Conservation (phyloP, 2,113 vertebrate species). For the Porphyrio hochstetteri region DNA sequence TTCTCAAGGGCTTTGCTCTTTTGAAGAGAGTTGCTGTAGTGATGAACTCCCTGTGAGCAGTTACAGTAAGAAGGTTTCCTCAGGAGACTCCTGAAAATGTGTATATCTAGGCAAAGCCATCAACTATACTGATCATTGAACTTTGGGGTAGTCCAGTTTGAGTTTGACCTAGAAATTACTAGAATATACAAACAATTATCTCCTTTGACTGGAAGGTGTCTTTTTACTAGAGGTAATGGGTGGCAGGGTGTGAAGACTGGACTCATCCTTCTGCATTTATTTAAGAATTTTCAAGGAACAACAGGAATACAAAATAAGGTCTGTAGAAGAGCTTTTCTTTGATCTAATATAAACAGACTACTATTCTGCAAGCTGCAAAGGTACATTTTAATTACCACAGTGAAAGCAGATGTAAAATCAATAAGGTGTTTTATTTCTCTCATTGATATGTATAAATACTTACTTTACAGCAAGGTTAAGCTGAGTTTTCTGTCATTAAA, state of each 20-base stretch:
- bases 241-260: neutral
- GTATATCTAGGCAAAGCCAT: neutral
- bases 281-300: conserved; percentile 24
- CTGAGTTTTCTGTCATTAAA: conserved; percentile 71
- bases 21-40: neutral
- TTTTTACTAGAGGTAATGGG: neutral
- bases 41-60: neutral
- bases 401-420: conserved; percentile 74
- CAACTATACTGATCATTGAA: neutral
- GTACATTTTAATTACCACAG: conserved; percentile 73
- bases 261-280: conserved; percentile 2
- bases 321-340: conserved; percentile 29
- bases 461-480: conserved; percentile 73
- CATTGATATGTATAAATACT: conserved; percentile 76
- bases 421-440: conserved; percentile 75
- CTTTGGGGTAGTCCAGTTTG: neutral
- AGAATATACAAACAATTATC: neutral
- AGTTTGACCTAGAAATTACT: neutral
- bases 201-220: neutral
- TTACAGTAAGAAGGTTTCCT: neutral
- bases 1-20: neutral
- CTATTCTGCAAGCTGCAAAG: conserved; percentile 67
- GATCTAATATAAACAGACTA: conserved; percentile 58
- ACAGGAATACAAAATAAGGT: conserved; percentile 11
- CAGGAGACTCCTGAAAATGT: neutral